Base-by-base conservation (phyloP, 2,797 vertebrate genomes). In the Muscicapa comitata region DNA sequence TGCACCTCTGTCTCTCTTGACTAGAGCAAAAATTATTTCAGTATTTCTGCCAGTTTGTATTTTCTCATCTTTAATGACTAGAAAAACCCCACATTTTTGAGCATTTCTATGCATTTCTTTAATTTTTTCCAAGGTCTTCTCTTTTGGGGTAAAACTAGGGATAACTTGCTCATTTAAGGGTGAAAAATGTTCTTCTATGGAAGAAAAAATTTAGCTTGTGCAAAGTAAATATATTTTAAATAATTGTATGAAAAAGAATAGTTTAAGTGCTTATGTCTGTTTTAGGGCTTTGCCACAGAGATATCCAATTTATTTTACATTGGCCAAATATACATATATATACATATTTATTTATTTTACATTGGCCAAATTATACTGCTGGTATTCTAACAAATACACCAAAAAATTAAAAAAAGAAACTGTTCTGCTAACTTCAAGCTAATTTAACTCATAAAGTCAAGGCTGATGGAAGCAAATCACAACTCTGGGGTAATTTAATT, bases 1-100 rank as follows among this genome's bases (percentile, higher is more conserved):
- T 62, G 3, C 31, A 50, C 47, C 40, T 26, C 59, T 63, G 55
- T 12, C 24, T 86, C 61, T 72, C 53, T 6, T 4, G 15, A 2
- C 23, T 43, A 15, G 9, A 48, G 28, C 17, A 53, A 45, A 40
- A 71, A 11, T 9, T 3, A 28, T 17, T 29, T 29, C 5, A 86
- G 11, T 70, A 28, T 74, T 83, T 66, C 7, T 57, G 58, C 50
- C 13, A 57, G 5, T 57, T 88, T 38, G 33, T 75, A 9, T 13
- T n/a, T 90, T 50, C 50, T 83, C 76, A 16, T 33, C 45, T 72
- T 54, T 45, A 26, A 2, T 35, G 10, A 2, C 10, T n/a, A 8
- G 26, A 3, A 21, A n/a, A 26, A 11, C 7, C 28, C 4, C 8
- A 1, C 6, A 3, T 16, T 1, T 4, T 7, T 9, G 42, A 59